Evolutionary conservation across 2,797 vertebrate species (phyloP), one percentile per base, ranked within the genome.

Genomic region (Thripadectes ignobilis): DNA sequence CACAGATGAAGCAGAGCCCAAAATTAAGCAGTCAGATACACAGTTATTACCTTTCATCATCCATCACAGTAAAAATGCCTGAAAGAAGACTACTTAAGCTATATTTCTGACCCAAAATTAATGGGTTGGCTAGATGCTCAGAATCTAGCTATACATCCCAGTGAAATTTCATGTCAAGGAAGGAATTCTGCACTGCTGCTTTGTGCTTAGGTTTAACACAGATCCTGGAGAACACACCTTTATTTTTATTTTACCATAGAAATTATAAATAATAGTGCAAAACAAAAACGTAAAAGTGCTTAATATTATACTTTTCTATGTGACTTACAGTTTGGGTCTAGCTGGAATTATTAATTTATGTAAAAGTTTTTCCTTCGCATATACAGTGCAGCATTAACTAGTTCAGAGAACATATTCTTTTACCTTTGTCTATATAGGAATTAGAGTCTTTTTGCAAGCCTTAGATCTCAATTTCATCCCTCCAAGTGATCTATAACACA

Each of bases 291-390:
- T 86, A 76, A 72, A 88, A 91, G 21, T 48, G 78, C 34, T 82
- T 85, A 32, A 74, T 85, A 88, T 68, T 88, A 46, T 54, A 72
- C 61, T 96, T 94, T 81, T 36, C n/a, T 91, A 49, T 72, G 26
- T 41, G 72, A 75, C 24, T 89, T 76, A 29, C 5, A 57, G 36
- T 87, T 97, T 89, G 82, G 24, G 88, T 88, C n/a, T 58, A 78
- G n/a, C 24, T 88, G 52, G 73, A 95, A 94, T 90, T 88, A 76
- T 30, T 34, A 77, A 88, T 68, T n/a, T 43, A 36, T 48, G 9
- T 36, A 13, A 4, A 71, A 72, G 10, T 2, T 91, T 87, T 85
- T 72, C 43, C 54, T 85, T 85, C 49, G 41, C 20, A 18, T 63
- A 52, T 7, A 41, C 15, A 83, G 14, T 16, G 29, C n/a, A 66